phyloP scores from a whole-genome alignment of 2,888 invertebrate genomes.

The Eilema griseolum region DNA sequence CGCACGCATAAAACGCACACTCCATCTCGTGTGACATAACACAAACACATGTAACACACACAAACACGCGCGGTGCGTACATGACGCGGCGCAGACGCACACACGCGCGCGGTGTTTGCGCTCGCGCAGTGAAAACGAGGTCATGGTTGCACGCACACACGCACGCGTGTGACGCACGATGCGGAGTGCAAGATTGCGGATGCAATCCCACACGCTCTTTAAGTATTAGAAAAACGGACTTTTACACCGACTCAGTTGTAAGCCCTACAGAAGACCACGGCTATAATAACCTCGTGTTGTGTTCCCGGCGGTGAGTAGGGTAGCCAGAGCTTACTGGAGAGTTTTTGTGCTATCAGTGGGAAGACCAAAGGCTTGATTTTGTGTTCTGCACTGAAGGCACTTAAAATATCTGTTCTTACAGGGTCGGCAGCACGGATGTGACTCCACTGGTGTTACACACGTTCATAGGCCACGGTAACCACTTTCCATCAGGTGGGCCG shows the following conservation, averaged over 20 bases:
- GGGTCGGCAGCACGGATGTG: too few species aligned
- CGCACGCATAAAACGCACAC: conserved; percentile 40
- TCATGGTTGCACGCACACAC: conserved; percentile 73
- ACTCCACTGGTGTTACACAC: too few species aligned
- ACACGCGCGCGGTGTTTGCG: conserved; percentile 51
- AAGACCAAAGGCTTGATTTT: too few species aligned
- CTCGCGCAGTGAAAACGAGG: conserved; percentile 74
- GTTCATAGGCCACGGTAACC: too few species aligned
- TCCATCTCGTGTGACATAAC: conserved; percentile 73
- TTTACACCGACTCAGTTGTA: background rate
- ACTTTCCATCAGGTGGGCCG: too few species aligned
- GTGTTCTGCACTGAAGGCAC: too few species aligned
- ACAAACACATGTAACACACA: conserved; percentile 53
- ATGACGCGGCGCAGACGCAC: conserved; percentile 20
- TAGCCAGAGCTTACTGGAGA: too few species aligned
- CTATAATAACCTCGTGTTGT: too few species aligned
- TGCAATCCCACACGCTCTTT: conserved; percentile 47
- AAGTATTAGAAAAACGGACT: background rate
- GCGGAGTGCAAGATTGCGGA: conserved; percentile 67
- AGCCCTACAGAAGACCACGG: too few species aligned
- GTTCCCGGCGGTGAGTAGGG: too few species aligned
- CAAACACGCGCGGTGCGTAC: conserved; percentile 18
- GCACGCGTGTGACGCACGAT: conserved; percentile 53
- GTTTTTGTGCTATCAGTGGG: too few species aligned
- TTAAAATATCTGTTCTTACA: too few species aligned